Conservation (phyloP, 2,797 vertebrate species). For the Schizopygopsis pylzovi region DNA sequence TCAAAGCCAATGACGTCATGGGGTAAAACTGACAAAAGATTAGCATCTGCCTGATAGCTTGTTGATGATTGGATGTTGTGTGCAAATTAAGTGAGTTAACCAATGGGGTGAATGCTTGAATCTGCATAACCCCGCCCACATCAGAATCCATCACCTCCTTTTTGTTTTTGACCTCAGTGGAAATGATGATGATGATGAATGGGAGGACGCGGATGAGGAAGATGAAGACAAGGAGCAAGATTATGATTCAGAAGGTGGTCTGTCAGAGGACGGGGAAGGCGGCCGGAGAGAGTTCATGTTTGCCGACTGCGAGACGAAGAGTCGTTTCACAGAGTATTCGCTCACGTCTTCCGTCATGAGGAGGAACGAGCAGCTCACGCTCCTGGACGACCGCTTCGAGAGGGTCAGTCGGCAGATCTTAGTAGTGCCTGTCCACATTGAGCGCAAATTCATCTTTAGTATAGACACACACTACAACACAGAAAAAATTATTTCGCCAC, state of each 20-base stretch:
- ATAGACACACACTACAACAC: no score
- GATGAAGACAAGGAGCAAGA: constrained; percentile 58
- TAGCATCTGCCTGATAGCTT: neutral
- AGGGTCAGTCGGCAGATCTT: constrained; percentile 77
- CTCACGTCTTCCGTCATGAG: constrained; percentile 93
- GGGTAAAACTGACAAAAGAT: constrained; percentile 68
- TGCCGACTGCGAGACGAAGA: constrained; percentile 92
- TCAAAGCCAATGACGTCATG: constrained; percentile 82
- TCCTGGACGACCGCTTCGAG: constrained; percentile 95
- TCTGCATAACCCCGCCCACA: neutral
- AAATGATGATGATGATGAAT: constrained; percentile 74
- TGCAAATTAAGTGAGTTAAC: neutral
- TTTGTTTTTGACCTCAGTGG: constrained; percentile 42
- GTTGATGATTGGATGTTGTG: neutral
- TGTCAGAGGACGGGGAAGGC: constrained; percentile 74
- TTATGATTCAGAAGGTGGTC: constrained; percentile 77
- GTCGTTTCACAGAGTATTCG: constrained; percentile 96
- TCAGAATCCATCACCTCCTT: neutral
- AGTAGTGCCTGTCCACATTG: neutral
- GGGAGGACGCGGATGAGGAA: constrained; percentile 84
- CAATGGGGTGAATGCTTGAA: neutral
- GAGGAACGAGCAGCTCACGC: constrained; percentile 91
- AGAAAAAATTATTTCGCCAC: no score
- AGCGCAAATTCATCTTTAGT: no score
- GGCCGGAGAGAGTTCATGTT: constrained; percentile 79